phyloP scores from a whole-genome alignment of 2,113 vertebrate genomes.

The Ceuthmochares aereus region DNA sequence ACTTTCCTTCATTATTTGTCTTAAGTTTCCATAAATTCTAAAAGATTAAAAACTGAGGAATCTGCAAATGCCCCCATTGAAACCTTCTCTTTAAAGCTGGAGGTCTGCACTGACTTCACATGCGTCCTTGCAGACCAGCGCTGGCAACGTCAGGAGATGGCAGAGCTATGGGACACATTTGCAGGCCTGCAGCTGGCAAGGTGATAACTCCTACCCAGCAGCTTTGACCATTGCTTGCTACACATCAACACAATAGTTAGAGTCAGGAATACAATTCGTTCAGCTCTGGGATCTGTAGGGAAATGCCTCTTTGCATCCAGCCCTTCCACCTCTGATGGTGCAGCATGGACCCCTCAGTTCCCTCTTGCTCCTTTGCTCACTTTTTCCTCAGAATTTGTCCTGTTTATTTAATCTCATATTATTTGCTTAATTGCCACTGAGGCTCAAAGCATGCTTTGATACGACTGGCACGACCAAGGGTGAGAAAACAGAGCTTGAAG shows the following conservation, averaged over 20 bases:
- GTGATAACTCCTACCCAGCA: not conserved
- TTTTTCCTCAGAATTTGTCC: not conserved
- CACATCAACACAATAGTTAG: not conserved
- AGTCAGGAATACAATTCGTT: not conserved
- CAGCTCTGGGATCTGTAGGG: not conserved
- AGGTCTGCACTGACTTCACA: not conserved
- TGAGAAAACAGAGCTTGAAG: not conserved
- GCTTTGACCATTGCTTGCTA: not conserved
- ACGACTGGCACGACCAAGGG: not conserved
- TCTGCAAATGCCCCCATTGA: not conserved
- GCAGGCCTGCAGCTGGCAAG: not conserved
- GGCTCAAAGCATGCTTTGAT: not conserved
- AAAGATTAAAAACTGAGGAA: not conserved
- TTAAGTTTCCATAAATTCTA: not conserved
- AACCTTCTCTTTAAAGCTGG: not conserved
- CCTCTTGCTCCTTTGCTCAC: not conserved
- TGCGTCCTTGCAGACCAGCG: accelerated
- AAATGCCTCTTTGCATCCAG: not conserved
- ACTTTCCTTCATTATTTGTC: not conserved
- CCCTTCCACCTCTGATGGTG: accelerated
- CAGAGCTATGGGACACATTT: not conserved
- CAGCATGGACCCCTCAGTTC: not conserved
- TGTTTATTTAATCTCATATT: not conserved
- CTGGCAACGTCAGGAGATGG: not conserved
- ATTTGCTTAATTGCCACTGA: not conserved